Evolutionary conservation across 2,888 invertebrate genomes (phyloP), one percentile per base, ranked within the genome.

Genomic region (Sarcophaga rosellei): DNA sequence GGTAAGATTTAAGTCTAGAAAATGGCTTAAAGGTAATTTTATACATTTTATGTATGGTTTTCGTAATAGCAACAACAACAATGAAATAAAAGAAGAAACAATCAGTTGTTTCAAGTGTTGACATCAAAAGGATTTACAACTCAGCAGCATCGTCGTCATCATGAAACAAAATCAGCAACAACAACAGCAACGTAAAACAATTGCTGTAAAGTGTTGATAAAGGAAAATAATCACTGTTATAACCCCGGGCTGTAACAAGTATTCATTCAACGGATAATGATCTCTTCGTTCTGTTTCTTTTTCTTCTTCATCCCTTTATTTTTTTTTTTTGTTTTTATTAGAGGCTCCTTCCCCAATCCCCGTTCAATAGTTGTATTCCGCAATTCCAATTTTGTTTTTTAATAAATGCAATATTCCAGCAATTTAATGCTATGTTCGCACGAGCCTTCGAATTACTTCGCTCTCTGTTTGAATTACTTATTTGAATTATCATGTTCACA

Each of bases 101-200:
- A 74, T 78, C 86, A 79, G 78, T 78, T 77, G 81, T 45, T 75
- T 70, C 68, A 84, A 86, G 86, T 78, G 74, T 78, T 86, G 86
- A 84, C 86, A 86, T 81, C 77, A 86, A 84, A 86, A 78, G 81
- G 81, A 86, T 84, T 86, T 77, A 59, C 63, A 78, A 57, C 70
- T 77, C 73, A 21, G 59, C 78, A 77, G 17, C 53, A 75, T 23
- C 77, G 74, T 59, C 66, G 74, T 59, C 66, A 82, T 47, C 59
- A 68, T 57, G n/a, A 68, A 69, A 59, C 44, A 23, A 59, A 20
- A 72, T 75, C 61, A 70, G 15, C 21, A 68, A 3, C 53, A 25
- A 5, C 65, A 72, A 3, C 53, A 25, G 3, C 65, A 72, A 17
- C 20, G 61, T 17, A 12, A 23, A 61, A 73, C 73, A 62, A 62